Evolutionary conservation across 92 coral and sea anemone genomes (phyloP), one percentile per base, ranked within the genome.

Genomic region (Parazoanthus darwini): DNA sequence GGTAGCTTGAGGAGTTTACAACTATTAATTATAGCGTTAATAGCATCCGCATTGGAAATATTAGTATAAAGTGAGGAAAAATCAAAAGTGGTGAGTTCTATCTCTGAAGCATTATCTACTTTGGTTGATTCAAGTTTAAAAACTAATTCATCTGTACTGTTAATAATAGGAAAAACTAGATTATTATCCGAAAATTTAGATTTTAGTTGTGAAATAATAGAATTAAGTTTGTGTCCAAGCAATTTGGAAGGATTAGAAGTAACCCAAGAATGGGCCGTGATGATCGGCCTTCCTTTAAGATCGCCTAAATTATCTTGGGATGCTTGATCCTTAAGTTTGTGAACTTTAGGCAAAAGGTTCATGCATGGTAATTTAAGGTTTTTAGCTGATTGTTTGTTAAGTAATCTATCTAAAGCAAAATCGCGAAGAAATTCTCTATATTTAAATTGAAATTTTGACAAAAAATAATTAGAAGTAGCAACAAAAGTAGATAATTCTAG

Each of bases 1-100:
- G 90, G 75, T 68, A 80, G 39, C 50, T 92, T 76, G 20, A 90
- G 82, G 20, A 92, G 82, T 90, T 92, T 92, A 63, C 94, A 92
- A 48, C 90, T 86, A 50, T 39, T 26, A n/a, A 92, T 74, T 26
- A 92, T 89, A 38, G 94, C 94, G 25, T 80, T 36, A 26, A 44
- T 44, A 3, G 94, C 90, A 76, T 89, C 88, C 11, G 37, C 25
- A 39, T 54, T 20, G 1, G 85, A 74, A 13, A 89, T 89, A 39
- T 89, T 89, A 1, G 92, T 89, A 67, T 87, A 87, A n/a, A 92
- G 86, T 18, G 88, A 90, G 1, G 82, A n/a, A 44, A 58, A 46
- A 46, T 46, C 7, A 46, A 78, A 78, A 20, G 65, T 46, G 0
- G 43, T 79, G 6, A 79, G 82, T 6, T 50, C 46, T 6, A 10